Conservation (phyloP, 2,888 invertebrate species). For the Apodemia hepburni region DNA sequence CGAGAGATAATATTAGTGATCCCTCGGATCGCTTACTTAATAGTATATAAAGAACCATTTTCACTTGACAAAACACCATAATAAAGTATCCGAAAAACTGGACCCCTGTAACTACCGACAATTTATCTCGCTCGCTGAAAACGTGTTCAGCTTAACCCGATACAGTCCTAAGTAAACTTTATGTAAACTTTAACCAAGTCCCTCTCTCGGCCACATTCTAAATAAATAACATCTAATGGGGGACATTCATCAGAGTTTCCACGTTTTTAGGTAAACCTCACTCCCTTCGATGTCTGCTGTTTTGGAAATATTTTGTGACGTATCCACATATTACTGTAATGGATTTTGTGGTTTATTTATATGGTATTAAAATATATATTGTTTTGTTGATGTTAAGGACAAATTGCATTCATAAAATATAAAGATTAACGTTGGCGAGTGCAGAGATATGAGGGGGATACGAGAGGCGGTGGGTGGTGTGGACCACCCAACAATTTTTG, state of each 20-base stretch:
- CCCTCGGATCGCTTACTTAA: not conserved
- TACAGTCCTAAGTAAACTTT: slow-evolving; percentile 78
- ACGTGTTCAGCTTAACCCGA: slow-evolving; percentile 75
- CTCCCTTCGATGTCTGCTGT: slow-evolving; percentile 64
- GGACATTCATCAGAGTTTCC: slow-evolving; percentile 79
- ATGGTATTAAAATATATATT: slow-evolving; percentile 36
- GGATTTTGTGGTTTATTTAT: slow-evolving; percentile 36
- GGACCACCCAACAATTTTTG: slow-evolving; percentile 59
- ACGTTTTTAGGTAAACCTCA: slow-evolving; percentile 76
- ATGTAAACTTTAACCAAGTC: slow-evolving; percentile 72
- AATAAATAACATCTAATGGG: slow-evolving; percentile 82
- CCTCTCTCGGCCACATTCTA: slow-evolving; percentile 77
- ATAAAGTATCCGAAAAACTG: slow-evolving; percentile 69
- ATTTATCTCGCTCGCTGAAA: slow-evolving; percentile 66
- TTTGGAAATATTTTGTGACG: slow-evolving; percentile 55
- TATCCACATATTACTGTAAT: slow-evolving; percentile 35
- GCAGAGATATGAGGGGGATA: slow-evolving; percentile 64
- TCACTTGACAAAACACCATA: slow-evolving; percentile 61
- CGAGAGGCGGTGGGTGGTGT: slow-evolving; percentile 47
- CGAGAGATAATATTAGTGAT: not conserved
- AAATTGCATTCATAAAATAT: slow-evolving; percentile 65
- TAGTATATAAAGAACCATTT: slow-evolving; percentile 23
- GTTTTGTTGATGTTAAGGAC: slow-evolving; percentile 36
- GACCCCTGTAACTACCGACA: slow-evolving; percentile 67
- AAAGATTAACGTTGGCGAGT: slow-evolving; percentile 74